phyloP scores from a whole-genome alignment of 2,113 vertebrate genomes.

The Arizona elegans region DNA sequence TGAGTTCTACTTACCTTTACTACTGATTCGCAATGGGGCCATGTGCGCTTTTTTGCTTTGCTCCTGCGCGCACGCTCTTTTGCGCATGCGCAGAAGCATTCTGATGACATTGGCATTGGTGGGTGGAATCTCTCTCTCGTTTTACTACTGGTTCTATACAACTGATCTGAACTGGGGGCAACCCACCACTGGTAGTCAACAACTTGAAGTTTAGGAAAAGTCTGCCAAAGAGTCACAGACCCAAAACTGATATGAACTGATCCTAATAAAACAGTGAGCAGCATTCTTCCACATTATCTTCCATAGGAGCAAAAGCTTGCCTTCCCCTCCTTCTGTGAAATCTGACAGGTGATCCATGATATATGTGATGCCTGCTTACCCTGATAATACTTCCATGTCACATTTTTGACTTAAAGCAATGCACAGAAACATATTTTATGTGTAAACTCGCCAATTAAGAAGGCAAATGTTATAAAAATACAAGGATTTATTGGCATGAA shows the following conservation, averaged over 20 bases:
- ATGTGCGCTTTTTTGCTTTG: too few species aligned
- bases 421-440: constrained; percentile 72
- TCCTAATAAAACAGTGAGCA: background rate
- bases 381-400: constrained; percentile 44
- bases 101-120: too few species aligned
- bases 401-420: constrained; percentile 51
- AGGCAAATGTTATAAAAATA: constrained; percentile 78
- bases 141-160: too few species aligned
- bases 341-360: constrained; percentile 33
- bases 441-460: constrained; percentile 74
- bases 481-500: constrained; percentile 72
- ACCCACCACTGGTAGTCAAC: background rate
- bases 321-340: background rate
- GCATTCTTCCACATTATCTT: background rate
- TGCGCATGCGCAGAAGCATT: too few species aligned
- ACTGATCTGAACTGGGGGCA: too few species aligned
- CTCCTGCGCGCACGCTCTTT: too few species aligned
- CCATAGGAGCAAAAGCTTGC: constrained; percentile 14
- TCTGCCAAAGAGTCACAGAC: background rate
- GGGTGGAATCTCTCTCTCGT: too few species aligned
- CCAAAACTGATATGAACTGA: background rate
- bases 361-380: background rate
- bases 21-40: too few species aligned
- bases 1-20: too few species aligned
- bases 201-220: background rate